A percentile compares a stretch with the other conserved stretches of the same genome.
These are phyloP conservation scores for Flabesymbios commensalis DNA, from an alignment of 2,888 invertebrate genomes.

Conservation along the genomic window DNA sequence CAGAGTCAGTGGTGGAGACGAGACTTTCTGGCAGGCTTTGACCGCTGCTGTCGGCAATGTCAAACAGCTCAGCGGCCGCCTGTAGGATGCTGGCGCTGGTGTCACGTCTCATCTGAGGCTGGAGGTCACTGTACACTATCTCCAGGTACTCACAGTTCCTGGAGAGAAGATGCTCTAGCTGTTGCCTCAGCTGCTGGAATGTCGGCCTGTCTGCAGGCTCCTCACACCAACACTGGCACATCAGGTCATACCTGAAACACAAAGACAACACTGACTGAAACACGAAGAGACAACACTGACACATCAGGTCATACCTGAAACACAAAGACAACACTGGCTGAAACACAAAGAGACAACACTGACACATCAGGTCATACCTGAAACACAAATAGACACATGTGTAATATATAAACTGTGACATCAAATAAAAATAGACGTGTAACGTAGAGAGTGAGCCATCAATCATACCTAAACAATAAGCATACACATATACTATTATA, in stretches of 20 bases:
- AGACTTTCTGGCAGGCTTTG: no score
- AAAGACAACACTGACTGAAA: neutral
- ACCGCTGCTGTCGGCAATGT: no score
- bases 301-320: constrained; percentile 55
- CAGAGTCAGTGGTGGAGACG: no score
- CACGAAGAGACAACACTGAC: constrained; percentile 43
- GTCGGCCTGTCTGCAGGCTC: constrained; percentile 48
- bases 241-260: constrained; percentile 51
- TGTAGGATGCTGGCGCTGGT: no score
- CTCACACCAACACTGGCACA: constrained; percentile 57
- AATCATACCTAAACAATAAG: neutral
- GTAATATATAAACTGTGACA: neutral
- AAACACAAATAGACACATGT: constrained; percentile 8
- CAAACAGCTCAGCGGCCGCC: no score
- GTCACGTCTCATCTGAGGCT: no score
- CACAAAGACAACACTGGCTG: neutral
- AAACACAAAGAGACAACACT: constrained; percentile 40
- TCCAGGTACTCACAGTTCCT: constrained; percentile 53
- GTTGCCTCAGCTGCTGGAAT: constrained; percentile 50
- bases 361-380: constrained; percentile 57
- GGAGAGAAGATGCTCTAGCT: constrained; percentile 50
- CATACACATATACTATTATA: no score
- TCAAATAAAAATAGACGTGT: neutral
- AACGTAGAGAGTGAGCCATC: neutral
- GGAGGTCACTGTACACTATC: constrained; percentile 52